Base-by-base conservation (phyloP, 2,797 vertebrate genomes). In the Pseudochromis fuscus region DNA sequence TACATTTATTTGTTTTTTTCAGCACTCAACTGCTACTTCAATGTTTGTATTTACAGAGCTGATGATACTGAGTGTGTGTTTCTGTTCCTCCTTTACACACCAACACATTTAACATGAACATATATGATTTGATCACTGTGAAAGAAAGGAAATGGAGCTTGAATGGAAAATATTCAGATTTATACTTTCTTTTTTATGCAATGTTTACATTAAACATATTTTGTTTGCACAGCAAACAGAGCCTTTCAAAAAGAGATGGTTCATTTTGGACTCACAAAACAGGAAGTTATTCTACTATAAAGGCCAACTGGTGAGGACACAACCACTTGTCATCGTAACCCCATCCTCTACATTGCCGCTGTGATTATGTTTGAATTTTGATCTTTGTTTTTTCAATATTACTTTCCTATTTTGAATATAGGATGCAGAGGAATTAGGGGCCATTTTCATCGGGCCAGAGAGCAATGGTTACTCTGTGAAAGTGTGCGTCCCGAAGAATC, bases 251-350 rank as follows among this genome's bases (percentile, higher is more conserved):
- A 94, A 93, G 85, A 94, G 97, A 64, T 99, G 97, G 97, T 99
- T 98, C 53, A 90, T 94, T 83, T 89, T 99, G 91, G 97, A 99
- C 81, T 90, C 93, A n/a, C 91, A 95, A 76, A 95, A 95, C 61
- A 95, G 96, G 81, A 97, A 93, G 66, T 87, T 98, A 65, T 83
- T 96, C 2, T 99, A 99, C 90, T 97, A 95, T 68, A 98, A 96
- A 94, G 91, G 93, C 44, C 90, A 91, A 0, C 85, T 99, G 96
- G 97, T 99, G 92, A 94, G 95, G 81, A 51, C 38, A 19, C 49
- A 23, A 11, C 4, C 52, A 38, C 10, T 31, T 60, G n/a, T 38
- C 21, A 6, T 4, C 57, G 15, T n/a, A 53, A 64, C 28, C 1
- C 0, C 1, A 7, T 19, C 13, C 19, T 45, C 8, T 12, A 30